phyloP scores from a whole-genome alignment of 2,797 vertebrate species.

The Hylomyscus alleni region DNA sequence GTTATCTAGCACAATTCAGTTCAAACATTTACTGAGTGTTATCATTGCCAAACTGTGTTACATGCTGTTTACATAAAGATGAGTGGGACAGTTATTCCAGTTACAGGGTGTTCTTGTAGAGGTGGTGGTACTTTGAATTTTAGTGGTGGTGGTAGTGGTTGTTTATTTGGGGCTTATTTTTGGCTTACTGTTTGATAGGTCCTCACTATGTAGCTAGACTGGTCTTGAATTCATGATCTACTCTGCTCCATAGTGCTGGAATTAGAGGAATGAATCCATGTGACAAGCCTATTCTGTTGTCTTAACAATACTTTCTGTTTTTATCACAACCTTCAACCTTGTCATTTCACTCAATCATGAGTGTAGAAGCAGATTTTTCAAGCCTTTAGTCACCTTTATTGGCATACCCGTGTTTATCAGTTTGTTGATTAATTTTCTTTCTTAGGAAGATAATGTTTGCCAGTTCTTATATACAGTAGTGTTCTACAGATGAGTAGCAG shows the following conservation, averaged over 20 bases:
- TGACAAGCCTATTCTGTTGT: neutral
- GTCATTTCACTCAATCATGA: constrained; percentile 37
- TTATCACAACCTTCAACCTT: constrained; percentile 46
- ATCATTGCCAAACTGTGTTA: neutral
- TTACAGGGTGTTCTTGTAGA: neutral
- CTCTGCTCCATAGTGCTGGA: neutral
- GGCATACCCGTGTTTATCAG: constrained; percentile 45
- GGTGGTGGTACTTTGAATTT: neutral
- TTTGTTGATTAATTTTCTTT: constrained; percentile 57
- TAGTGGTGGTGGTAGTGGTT: neutral
- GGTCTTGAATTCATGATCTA: neutral
- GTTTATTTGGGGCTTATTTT: neutral
- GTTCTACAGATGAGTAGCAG: constrained; percentile 11
- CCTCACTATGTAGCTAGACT: neutral
- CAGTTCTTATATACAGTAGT: neutral
- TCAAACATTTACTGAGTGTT: constrained; percentile 36
- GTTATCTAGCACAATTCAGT: constrained; percentile 6
- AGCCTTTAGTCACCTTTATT: constrained; percentile 43
- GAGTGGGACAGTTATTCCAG: constrained; percentile 14
- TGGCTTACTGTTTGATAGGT: neutral
- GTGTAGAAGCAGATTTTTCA: constrained; percentile 38
- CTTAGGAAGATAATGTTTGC: constrained; percentile 59
- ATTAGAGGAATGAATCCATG: neutral
- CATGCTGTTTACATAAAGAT: constrained; percentile 20
- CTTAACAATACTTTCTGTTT: constrained; percentile 12